phyloP scores from a whole-genome alignment of 1,140 invertebrate species.

The Leptinotarsa undecemlineata region DNA sequence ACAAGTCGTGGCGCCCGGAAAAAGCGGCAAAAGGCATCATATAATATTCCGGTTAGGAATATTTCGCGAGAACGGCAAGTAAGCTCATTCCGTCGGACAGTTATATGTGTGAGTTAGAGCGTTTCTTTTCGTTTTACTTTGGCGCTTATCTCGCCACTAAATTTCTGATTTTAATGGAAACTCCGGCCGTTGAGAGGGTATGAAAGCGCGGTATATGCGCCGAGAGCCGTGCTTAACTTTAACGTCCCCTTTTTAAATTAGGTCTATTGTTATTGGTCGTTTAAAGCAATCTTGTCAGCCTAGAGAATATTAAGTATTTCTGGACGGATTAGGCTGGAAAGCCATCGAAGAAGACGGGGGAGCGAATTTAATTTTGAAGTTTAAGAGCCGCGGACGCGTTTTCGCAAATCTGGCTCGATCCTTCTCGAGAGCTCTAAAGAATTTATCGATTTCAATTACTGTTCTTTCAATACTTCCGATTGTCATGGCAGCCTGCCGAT shows the following conservation, averaged over 20 bases:
- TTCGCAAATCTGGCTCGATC: conserved; percentile 14
- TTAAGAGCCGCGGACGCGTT: conserved; percentile 13
- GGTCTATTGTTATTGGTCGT: conserved; percentile 50
- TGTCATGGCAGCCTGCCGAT: conserved; percentile 1
- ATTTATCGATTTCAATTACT: conserved; percentile 31
- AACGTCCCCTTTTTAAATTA: conserved; percentile 49
- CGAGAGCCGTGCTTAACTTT: conserved; percentile 48
- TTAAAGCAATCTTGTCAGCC: conserved; percentile 48
- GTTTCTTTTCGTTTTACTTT: conserved; percentile 53
- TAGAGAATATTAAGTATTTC: conserved; percentile 47
- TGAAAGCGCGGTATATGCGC: conserved; percentile 40
- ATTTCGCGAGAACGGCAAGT: conserved; percentile 48
- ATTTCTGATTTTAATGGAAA: conserved; percentile 54
- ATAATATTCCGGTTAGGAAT: conserved; percentile 49
- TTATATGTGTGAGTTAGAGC: conserved; percentile 53
- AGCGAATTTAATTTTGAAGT: conserved; percentile 39
- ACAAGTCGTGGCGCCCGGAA: conserved; percentile 40
- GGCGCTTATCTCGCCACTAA: conserved; percentile 53
- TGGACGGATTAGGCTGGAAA: conserved; percentile 44
- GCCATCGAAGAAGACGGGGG: conserved; percentile 21
- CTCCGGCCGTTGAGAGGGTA: conserved; percentile 27
- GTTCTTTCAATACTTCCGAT: conserved; percentile 8
- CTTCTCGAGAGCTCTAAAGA: neutral
- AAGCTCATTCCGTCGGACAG: conserved; percentile 51
- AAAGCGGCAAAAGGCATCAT: conserved; percentile 44